Base-by-base conservation (phyloP, 2,888 invertebrate species). In the Euzophera pinguis region DNA sequence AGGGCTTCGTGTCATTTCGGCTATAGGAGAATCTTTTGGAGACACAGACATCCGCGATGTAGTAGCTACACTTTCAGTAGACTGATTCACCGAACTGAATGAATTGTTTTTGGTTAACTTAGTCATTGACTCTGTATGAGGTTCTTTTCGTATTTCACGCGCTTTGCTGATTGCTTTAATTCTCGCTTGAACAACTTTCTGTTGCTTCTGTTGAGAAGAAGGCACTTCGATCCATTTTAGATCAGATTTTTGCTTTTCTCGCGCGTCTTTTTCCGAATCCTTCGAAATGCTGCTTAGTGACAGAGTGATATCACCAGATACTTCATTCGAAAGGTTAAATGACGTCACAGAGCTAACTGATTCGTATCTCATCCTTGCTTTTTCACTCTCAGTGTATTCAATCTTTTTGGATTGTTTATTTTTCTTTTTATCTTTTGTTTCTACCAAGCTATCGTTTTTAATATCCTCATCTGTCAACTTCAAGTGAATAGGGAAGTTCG, bases 171-270 rank as follows among this genome's bases (percentile, higher is more conserved):
- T 83, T 0, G 88, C 90, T 75, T 86, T 90, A 1, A 91, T 62
- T 47, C 91, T 75, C 0, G 91, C 88, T 73, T 90, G 89, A 0
- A 91, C 78, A 0, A 90, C 73, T 63, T 91, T 91, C 56, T 85
- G 82, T 53, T 90, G 90, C 52, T 90, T 91, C 45, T 89, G 79
- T 56, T 79, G 84, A 0, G 80, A 67, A 0, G 84, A 81, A 0
- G 85, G 72, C 7, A 91, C 88, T 63, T 91, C 85, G 0, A 86
- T 85, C 91, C 91, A 91, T 53, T 84, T 85, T n/a, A n/a, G n/a
- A n/a, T n/a, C n/a, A n/a, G n/a, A n/a, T n/a, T 81, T 83, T 52
- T 71, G 71, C 35, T 79, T 81, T 9, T 75, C 71, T 3, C 63
- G 57, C 0, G 69, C 57, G 0, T 60, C 70, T 58, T 83, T 87